phyloP scores from a whole-genome alignment of 2,797 vertebrate genomes.

The Liparis tanakae region DNA sequence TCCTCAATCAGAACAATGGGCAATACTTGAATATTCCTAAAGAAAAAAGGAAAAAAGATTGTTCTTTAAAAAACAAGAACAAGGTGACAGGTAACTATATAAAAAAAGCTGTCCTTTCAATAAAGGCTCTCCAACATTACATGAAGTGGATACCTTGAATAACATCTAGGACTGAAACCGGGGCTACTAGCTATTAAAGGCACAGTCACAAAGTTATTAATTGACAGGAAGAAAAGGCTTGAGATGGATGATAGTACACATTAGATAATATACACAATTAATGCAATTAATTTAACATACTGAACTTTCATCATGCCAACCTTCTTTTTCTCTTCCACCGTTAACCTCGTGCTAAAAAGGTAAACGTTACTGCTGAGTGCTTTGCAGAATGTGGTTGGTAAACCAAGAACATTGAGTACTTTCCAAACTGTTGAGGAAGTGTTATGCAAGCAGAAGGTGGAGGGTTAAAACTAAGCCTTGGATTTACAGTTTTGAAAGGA shows the following conservation, averaged over 20 bases:
- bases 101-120: slow-evolving; percentile 1
- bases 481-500: slow-evolving; percentile 71
- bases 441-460: slow-evolving; percentile 62
- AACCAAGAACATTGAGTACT: slow-evolving; percentile 37
- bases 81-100: not conserved
- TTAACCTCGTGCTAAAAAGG: slow-evolving; percentile 34
- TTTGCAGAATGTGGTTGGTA: slow-evolving; percentile 19
- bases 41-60: not conserved
- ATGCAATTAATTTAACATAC: slow-evolving; percentile 7
- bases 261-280: not conserved
- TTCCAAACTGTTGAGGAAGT: slow-evolving; percentile 56
- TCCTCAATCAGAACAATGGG: slow-evolving; percentile 24
- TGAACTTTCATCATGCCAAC: slow-evolving; percentile 6
- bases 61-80: not conserved
- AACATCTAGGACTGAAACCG: not conserved
- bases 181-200: not conserved
- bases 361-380: slow-evolving; percentile 14
- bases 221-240: not conserved
- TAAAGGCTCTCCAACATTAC: not conserved
- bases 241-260: not conserved
- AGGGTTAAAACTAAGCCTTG: slow-evolving; percentile 71
- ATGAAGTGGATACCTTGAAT: not conserved
- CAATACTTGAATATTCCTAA: slow-evolving; percentile 2
- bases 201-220: not conserved
- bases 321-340: slow-evolving; percentile 8